Percentiles rank a stretch among this genome's conserved stretches.
Conservation (phyloP, 2,797 vertebrate species). For the Xenopus petersii region DNA sequence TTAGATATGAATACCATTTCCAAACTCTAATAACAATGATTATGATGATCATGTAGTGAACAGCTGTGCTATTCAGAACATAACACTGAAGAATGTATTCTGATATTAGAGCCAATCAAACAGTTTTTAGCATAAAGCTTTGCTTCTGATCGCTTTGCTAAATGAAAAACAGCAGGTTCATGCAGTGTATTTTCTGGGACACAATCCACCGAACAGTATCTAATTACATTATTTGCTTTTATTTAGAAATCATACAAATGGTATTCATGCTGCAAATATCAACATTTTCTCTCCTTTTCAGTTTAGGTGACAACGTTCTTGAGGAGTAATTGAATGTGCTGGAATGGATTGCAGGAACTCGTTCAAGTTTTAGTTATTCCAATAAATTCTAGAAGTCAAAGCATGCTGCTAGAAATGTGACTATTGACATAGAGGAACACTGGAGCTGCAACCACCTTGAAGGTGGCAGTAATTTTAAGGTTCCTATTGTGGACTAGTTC, state of each 20-base stretch:
- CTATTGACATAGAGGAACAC: no score
- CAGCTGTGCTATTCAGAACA: conserved; percentile 59
- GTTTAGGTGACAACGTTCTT: not conserved
- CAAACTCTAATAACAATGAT: conserved; percentile 64
- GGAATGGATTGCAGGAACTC: not conserved
- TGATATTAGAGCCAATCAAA: conserved; percentile 53
- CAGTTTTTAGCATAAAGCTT: conserved; percentile 40
- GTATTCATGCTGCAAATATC: not conserved
- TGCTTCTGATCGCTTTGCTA: conserved; percentile 24
- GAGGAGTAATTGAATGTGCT: not conserved
- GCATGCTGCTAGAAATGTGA: no score
- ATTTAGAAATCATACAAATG: conserved; percentile 10
- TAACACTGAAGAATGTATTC: conserved; percentile 52
- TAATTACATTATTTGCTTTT: conserved; percentile 24
- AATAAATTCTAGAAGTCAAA: no score
- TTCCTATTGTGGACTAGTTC: no score
- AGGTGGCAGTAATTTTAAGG: no score
- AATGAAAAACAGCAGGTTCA: conserved; percentile 32
- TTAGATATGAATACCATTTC: conserved; percentile 66
- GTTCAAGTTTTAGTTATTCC: not conserved
- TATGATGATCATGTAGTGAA: conserved; percentile 59
- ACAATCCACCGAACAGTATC: conserved; percentile 31
- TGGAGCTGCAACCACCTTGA: no score
- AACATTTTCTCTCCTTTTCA: not conserved
- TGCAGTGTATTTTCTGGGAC: conserved; percentile 26